Evolutionary conservation across 2,113 vertebrate genomes (phyloP).

Genomic region (Channa maculata): DNA sequence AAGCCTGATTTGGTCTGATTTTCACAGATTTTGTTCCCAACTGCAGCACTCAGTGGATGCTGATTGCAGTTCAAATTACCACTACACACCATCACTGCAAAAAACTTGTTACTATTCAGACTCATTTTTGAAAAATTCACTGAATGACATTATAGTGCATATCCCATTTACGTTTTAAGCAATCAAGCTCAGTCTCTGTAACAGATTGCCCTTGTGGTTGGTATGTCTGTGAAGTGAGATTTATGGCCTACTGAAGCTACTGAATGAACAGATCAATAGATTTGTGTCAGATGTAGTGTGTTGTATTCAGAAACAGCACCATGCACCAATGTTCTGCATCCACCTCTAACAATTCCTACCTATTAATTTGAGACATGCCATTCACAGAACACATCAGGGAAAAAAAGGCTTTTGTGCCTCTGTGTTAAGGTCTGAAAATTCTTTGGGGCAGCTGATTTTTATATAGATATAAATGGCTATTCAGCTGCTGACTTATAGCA

Average conservation of each 20-base stretch:
- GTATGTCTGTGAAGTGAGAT: conserved; percentile 67
- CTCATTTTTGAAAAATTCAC: conserved; percentile 13
- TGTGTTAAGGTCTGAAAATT: conserved; percentile 32
- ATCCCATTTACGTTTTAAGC: conserved; percentile 34
- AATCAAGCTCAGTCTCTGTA: conserved; percentile 44
- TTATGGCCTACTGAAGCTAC: conserved; percentile 64
- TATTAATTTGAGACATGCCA: conserved; percentile 57
- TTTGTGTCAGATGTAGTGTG: conserved; percentile 69
- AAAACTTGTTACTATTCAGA: conserved; percentile 28
- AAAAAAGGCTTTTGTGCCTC: conserved; percentile 36
- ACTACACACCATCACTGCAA: conserved; percentile 15
- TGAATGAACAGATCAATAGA: conserved; percentile 75
- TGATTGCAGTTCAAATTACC: conserved; percentile 62
- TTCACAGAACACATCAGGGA: conserved; percentile 17
- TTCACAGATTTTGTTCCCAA: conserved; percentile 60
- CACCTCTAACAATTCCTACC: conserved; percentile 52
- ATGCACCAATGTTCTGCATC: conserved; percentile 49
- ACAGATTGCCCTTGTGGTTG: conserved; percentile 57
- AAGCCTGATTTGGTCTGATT: conserved; percentile 58
- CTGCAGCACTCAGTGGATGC: conserved; percentile 28
- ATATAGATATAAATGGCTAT: conserved; percentile 20
- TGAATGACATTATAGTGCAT: conserved; percentile 32
- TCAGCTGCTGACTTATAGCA: neutral
- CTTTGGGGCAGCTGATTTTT: conserved; percentile 28
- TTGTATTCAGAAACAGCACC: conserved; percentile 60